A percentile compares a stretch with the other conserved stretches of the same genome.
These are phyloP conservation scores for Baronia brevicornis DNA, from an alignment of 2,888 invertebrate species.

Conservation along the genomic window DNA sequence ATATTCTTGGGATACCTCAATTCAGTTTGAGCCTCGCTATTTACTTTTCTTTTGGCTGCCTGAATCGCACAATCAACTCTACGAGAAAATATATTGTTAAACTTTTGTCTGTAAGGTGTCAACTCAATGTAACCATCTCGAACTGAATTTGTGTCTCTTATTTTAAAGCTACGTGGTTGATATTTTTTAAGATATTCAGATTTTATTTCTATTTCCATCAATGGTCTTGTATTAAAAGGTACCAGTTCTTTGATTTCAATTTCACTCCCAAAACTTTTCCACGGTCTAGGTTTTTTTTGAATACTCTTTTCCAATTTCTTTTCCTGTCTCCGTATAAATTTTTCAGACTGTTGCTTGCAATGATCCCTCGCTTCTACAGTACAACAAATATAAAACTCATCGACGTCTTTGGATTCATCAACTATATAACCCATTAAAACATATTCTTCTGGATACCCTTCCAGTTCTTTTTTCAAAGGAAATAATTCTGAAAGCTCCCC, in stretches of 20 bases:
- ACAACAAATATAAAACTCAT: slow-evolving; percentile 82
- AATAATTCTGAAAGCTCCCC: slow-evolving; percentile 67
- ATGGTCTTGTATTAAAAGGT: slow-evolving; percentile 70
- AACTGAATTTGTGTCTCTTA: slow-evolving; percentile 72
- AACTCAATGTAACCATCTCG: slow-evolving; percentile 83
- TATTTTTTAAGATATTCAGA: slow-evolving; percentile 74
- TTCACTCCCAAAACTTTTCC: slow-evolving; percentile 80
- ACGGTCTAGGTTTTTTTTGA: slow-evolving; percentile 71
- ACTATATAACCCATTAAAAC: slow-evolving; percentile 81
- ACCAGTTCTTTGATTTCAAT: slow-evolving; percentile 74
- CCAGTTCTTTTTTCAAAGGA: slow-evolving; percentile 47
- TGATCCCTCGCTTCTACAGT: slow-evolving; percentile 74
- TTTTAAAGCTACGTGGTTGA: slow-evolving; percentile 60
- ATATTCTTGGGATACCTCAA: slow-evolving; percentile 80
- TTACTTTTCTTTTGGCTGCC: slow-evolving; percentile 62
- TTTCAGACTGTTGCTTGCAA: slow-evolving; percentile 64
- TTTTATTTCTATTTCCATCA: slow-evolving; percentile 81
- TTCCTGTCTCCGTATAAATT: slow-evolving; percentile 73
- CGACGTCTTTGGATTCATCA: slow-evolving; percentile 75
- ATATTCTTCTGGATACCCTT: slow-evolving; percentile 51
- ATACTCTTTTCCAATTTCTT: slow-evolving; percentile 74
- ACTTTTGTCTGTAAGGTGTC: slow-evolving; percentile 71
- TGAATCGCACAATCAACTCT: slow-evolving; percentile 77
- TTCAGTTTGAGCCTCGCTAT: slow-evolving; percentile 79
- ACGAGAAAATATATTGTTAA: slow-evolving; percentile 71